Percentiles rank a stretch among this genome's conserved stretches.
phyloP scores from a whole-genome alignment of 2,113 vertebrate species.

The Tragulus kanchil region DNA sequence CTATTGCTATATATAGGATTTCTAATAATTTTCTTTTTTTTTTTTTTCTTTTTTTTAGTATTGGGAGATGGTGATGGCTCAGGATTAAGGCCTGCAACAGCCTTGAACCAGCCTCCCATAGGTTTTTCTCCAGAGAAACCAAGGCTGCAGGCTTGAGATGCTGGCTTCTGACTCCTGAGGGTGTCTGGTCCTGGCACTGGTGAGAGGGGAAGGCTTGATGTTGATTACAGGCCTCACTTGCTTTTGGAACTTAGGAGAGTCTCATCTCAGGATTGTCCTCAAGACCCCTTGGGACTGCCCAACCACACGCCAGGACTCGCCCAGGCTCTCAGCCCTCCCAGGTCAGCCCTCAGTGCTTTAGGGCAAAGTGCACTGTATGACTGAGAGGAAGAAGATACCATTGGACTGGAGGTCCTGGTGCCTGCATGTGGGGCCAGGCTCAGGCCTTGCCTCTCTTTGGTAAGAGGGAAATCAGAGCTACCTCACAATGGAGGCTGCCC shows the following conservation, averaged over 20 bases:
- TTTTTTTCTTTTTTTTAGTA: too few species aligned
- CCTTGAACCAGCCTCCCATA: background rate
- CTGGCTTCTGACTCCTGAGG: background rate
- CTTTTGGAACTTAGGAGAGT: background rate
- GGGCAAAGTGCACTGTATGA: background rate
- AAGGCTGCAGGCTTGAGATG: background rate
- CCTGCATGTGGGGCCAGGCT: conserved; percentile 21
- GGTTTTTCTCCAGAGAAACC: background rate
- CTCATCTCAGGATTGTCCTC: background rate
- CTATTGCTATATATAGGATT: background rate
- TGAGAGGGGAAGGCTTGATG: background rate
- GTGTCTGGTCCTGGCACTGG: background rate
- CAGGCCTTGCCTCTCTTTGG: background rate
- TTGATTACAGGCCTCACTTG: background rate
- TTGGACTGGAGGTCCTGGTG: conserved; percentile 16
- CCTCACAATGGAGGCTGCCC: conserved; percentile 73
- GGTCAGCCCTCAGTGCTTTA: background rate
- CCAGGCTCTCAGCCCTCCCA: background rate
- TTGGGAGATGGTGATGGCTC: background rate
- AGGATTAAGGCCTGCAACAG: background rate
- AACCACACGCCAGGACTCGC: background rate
- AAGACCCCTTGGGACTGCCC: background rate
- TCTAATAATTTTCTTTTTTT: too few species aligned
- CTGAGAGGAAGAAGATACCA: background rate
- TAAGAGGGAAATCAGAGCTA: conserved; percentile 8